Evolutionary conservation across 2,888 invertebrate species (phyloP).

Genomic region (Oeneis ivallda): DNA sequence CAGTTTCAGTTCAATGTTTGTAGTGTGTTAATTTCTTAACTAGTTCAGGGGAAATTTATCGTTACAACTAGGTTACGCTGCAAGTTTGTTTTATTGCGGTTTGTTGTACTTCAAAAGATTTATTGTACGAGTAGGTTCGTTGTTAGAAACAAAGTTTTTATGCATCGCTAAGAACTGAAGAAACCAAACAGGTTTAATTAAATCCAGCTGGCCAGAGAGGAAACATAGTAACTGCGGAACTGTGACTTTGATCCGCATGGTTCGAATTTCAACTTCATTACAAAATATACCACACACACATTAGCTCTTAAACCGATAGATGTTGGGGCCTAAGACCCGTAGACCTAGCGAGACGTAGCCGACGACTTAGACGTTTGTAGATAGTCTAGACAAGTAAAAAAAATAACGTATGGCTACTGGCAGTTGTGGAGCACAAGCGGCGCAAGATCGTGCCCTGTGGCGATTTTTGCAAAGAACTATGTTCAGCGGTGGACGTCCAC

Average conservation of each 20-base stretch:
- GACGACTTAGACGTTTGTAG: no score
- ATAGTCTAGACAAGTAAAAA: no score
- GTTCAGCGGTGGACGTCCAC: no score
- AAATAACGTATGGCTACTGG: no score
- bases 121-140: constrained; percentile 19
- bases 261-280: not conserved
- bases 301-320: no score
- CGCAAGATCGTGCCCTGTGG: no score
- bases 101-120: constrained; percentile 35
- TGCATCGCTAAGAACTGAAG: constrained; percentile 19
- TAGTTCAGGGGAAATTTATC: constrained; percentile 38
- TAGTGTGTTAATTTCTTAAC: constrained; percentile 38
- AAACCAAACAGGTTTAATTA: constrained; percentile 18
- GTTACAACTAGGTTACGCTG: constrained; percentile 36
- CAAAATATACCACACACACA: no score
- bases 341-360: no score
- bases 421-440: no score
- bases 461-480: no score
- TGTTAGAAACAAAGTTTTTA: constrained; percentile 26
- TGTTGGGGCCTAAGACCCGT: no score
- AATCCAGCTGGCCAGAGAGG: constrained; percentile 8
- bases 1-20: constrained; percentile 20
- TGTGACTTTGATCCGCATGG: not conserved
- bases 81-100: constrained; percentile 37
- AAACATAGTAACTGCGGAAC: not conserved